Base-by-base conservation (phyloP, 1,140 invertebrate genomes). In the Zelostemma sp. region DNA sequence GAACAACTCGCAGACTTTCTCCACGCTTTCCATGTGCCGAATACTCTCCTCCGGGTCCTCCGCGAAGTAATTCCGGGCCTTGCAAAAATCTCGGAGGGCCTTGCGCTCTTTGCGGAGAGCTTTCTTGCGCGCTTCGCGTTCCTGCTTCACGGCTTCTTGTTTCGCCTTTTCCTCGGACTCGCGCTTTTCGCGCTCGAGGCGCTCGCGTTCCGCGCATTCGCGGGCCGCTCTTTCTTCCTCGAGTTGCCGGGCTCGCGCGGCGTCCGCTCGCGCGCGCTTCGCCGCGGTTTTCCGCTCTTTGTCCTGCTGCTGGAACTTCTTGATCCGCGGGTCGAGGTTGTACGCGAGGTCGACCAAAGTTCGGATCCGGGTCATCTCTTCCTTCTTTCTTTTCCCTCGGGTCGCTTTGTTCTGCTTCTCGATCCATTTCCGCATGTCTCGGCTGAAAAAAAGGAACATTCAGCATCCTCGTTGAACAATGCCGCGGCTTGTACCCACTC, bases 371-470 rank as follows among this genome's bases (percentile, higher is more conserved):
- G 91, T 85, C 91, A 95, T 97, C 88, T 99, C 98, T 83, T 99
- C 97, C 81, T 99, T 99, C 86, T 98, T 98, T 72, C 93, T 89
- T 76, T 97, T 95, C 9, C 93, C 91, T 40, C 97, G 85, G 11
- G 93, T 94, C 8, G 89, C 91, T 88, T 97, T 98, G 78, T 99
- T 99, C 80, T 97, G 94, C 86, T 98, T 99, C 77, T 99, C 97
- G 75, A 99, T 98, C 93, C 95, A 98, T 59, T 95, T 91, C 17
- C 97, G 88, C 86, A 98, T 97, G 73, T 98, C 97, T 0, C 97
- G 91, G 86, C 83, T 85, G 48, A n/a, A n/a, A n/a, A n/a, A n/a
- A n/a, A n/a, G n/a, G n/a, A n/a, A n/a, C n/a, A n/a, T n/a, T n/a
- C n/a, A n/a, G n/a, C n/a, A n/a, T n/a, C n/a, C n/a, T n/a, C n/a